Base-by-base conservation (phyloP, 2,113 vertebrate species). In the Sapayoa aenigma region DNA sequence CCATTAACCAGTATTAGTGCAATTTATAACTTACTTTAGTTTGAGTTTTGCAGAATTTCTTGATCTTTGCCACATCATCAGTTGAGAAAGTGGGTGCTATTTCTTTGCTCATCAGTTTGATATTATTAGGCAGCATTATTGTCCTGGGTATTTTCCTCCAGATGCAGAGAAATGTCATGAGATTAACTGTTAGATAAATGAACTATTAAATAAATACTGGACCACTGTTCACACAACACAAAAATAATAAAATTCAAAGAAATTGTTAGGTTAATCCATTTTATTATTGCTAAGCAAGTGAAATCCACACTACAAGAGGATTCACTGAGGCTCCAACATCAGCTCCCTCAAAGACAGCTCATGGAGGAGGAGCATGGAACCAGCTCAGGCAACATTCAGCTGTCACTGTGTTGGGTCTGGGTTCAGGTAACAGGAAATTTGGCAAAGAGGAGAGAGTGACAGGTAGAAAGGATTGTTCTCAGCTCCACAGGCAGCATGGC, bases 41-140 rank as follows among this genome's bases (percentile, higher is more conserved):
- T 97, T 97, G 98, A 96, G 97, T 97, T 98, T 98, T 98, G 94
- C 97, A 98, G 96, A 98, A 98, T 98, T 98, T 98, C 97, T 98
- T 98, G 95, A 98, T 98, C 97, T 98, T 98, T 97, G 97, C 94
- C 95, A 98, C 93, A 96, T 97, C 97, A 81, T 97, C 97, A 73
- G 96, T 97, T 94, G 98, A 97, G 96, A 98, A 98, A 17, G 87
- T 96, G 62, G 96, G 97, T 93, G 95, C 96, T 85, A 95, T 97
- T 96, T 96, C 98, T 97, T 98, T 98, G 97, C 97, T 98, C 98
- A 98, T 98, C 95, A 97, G 91, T 96, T 98, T 98, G 91, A 96
- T 96, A 93, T 98, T 98, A 94, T 98, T 97, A 96, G 97, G 94
- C 73, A 97, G 92, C 65, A 97, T 94, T 85, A 97, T 97, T 52